These are phyloP conservation scores for Pteria penguin DNA, from an alignment of 2,888 invertebrate species.

Conservation along the genomic window DNA sequence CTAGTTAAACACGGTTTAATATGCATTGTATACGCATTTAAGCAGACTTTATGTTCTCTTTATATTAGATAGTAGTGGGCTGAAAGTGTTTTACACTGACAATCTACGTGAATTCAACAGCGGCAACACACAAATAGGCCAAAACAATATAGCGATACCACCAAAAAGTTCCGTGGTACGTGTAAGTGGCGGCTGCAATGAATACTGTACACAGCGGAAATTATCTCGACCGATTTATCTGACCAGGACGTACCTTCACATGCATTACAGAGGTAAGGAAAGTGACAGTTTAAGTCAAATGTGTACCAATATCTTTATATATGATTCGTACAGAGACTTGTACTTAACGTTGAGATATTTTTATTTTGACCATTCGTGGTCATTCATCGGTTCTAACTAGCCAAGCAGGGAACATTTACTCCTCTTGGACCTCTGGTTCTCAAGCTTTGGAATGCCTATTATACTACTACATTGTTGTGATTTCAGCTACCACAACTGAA, in stretches of 20 bases:
- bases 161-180: constrained; percentile 35
- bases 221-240: constrained; percentile 62
- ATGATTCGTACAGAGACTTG: too few species aligned
- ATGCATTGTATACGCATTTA: too few species aligned
- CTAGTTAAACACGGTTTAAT: too few species aligned
- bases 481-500: too few species aligned
- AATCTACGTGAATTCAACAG: constrained; percentile 58
- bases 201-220: constrained; percentile 59
- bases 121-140: constrained; percentile 72
- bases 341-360: too few species aligned
- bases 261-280: constrained; percentile 67
- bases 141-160: constrained; percentile 67
- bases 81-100: constrained; percentile 64
- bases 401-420: too few species aligned
- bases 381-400: too few species aligned
- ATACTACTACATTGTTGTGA: too few species aligned
- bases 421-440: too few species aligned
- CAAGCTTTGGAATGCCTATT: too few species aligned
- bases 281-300: background rate
- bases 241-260: constrained; percentile 66
- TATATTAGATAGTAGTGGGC: constrained; percentile 60
- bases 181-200: constrained; percentile 61
- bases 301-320: background rate
- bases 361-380: too few species aligned
- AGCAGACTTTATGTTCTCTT: too few species aligned